Evolutionary conservation across 2,113 vertebrate species (phyloP).

Genomic region (Meleagris gallopavo): DNA sequence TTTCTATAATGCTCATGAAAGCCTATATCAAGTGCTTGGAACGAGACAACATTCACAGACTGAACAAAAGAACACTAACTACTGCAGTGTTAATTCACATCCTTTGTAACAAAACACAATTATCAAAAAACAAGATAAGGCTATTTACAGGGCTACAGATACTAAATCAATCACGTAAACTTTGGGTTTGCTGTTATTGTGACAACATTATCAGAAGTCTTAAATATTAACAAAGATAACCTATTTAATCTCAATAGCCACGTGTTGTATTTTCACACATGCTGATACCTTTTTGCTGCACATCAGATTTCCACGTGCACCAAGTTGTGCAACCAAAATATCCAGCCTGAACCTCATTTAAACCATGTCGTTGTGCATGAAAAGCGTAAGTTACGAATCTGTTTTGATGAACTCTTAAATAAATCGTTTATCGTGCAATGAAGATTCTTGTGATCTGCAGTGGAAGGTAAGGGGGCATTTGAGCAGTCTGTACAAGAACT

Average conservation of each 20-base stretch:
- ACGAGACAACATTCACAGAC: background rate
- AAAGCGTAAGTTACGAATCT: background rate
- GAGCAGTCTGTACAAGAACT: background rate
- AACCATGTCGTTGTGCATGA: background rate
- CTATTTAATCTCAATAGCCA: background rate
- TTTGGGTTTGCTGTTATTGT: slow-evolving; percentile 39
- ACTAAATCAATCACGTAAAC: background rate
- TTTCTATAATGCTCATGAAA: background rate
- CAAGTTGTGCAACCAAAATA: slow-evolving; percentile 74
- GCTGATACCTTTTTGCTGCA: slow-evolving; percentile 18
- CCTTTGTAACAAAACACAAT: background rate
- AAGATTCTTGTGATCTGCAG: background rate
- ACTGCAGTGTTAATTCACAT: background rate
- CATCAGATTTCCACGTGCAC: slow-evolving; percentile 66
- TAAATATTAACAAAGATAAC: slow-evolving; percentile 12
- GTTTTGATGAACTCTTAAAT: background rate
- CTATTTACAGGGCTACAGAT: background rate
- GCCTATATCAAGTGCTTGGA: background rate
- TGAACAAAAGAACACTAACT: background rate
- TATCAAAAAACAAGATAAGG: background rate
- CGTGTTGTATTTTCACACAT: background rate
- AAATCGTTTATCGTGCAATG: background rate
- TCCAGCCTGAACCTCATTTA: slow-evolving; percentile 31
- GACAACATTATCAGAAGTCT: background rate
- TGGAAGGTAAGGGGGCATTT: background rate